Evolutionary conservation across 2,888 invertebrate genomes (phyloP).

Genomic region (Hemistola chrysoprasaria): DNA sequence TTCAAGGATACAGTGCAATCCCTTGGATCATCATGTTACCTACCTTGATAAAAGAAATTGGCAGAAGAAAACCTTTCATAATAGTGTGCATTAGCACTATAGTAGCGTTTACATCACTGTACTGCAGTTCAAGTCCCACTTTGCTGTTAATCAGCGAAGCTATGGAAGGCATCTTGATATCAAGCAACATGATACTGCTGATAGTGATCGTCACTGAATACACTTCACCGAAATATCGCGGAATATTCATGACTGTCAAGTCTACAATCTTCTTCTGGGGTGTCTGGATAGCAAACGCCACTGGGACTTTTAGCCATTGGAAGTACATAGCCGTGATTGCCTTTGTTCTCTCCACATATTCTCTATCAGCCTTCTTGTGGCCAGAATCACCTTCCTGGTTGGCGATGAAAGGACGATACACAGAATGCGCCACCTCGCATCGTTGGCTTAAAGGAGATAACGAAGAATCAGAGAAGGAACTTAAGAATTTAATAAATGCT

Average conservation of each 20-base stretch:
- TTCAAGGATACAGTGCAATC: conserved; percentile 29
- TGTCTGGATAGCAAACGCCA: conserved; percentile 39
- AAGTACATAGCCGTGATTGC: conserved; percentile 33
- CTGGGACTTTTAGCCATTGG: conserved; percentile 33
- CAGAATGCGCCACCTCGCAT: conserved; percentile 32
- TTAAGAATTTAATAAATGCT: conserved; percentile 31
- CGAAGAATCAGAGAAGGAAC: conserved; percentile 30
- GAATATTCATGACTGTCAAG: conserved; percentile 35
- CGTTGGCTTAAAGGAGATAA: conserved; percentile 37
- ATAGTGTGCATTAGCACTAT: conserved; percentile 25
- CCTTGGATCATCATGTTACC: conserved; percentile 29
- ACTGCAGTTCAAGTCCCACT: conserved; percentile 29
- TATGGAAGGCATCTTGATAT: conserved; percentile 23
- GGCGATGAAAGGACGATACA: conserved; percentile 36
- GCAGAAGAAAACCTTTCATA: conserved; percentile 30
- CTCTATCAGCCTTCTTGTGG: conserved; percentile 27
- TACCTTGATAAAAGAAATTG: conserved; percentile 18
- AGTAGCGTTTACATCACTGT: conserved; percentile 29
- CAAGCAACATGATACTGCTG: conserved; percentile 20
- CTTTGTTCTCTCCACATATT: conserved; percentile 26
- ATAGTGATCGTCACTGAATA: conserved; percentile 35
- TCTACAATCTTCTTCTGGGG: conserved; percentile 35
- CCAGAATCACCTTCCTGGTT: conserved; percentile 38
- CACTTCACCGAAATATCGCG: conserved; percentile 36
- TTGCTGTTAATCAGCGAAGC: conserved; percentile 38